Base-by-base conservation (phyloP, 2,113 vertebrate species). In the Larimichthys crocea region DNA sequence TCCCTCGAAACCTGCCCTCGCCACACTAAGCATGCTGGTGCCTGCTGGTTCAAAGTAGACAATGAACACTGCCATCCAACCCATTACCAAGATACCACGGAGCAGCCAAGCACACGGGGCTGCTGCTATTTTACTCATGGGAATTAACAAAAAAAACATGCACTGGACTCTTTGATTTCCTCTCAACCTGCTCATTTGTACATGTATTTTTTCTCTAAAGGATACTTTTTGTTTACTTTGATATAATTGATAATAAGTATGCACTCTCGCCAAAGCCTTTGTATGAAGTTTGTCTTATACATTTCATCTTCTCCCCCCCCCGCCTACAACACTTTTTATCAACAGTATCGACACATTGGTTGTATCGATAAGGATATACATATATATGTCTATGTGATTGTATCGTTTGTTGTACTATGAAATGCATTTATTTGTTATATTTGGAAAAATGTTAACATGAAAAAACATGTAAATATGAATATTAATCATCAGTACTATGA, bases 191-290 rank as follows among this genome's bases (percentile, higher is more conserved):
- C 92, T 94, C 80, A 92, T 92, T 94, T 94, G 90, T 95, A 94
- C 82, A 83, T 91, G 68, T 87, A 35, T 74, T 89, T 86, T 90
- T 88, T 88, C 89, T 90, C 79, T 79, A 72, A 90, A 86, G 72
- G 84, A 89, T 86, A 84, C 8, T 92, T 81, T 40, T 92, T 92
- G 89, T 95, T 95, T 95, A 94, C 93, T 89, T 87, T 88, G 53
- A 84, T 87, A 87, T 89, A 74, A 79, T 85, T 75, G 84, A 87
- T 91, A 42, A 85, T 89, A 92, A 92, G 91, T 85, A 93, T 93
- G 92, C 92, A 94, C 92, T 91, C 89, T 94, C 93, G 94, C 95
- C 95, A 95, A 96, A 96, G 95, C 86, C 88, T 95, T 95, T 95
- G 89, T 95, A 93, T 91, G 76, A 94, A 92, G 88, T 93, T 90